Evolutionary conservation across 2,797 vertebrate species (phyloP), one percentile per base, ranked within the genome.

Genomic region (Bucorvus abyssinicus): DNA sequence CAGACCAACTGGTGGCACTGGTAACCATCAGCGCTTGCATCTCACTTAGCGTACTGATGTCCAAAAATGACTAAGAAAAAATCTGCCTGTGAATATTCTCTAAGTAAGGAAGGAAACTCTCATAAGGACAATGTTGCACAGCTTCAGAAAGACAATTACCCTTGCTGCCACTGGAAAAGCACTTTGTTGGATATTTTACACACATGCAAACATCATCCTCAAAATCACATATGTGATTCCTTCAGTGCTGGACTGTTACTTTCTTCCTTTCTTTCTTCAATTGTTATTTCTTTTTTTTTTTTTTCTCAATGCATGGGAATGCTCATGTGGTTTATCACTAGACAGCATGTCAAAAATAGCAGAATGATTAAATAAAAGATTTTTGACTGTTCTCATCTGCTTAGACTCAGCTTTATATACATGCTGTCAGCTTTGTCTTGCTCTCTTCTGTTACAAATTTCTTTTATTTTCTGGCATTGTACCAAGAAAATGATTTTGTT

Each of bases 361-460:
- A 59, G 60, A 95, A 84, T 44, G 77, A 82, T 94, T 96, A 93
- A 92, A 94, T 91, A 93, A 94, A 96, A 86, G 69, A 32, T 34
- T 88, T 93, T 50, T 94, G 67, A 96, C 55, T 63, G 63, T 70
- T 94, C 68, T 95, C 85, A 82, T 95, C 95, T 97, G 95, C 87
- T 96, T 84, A 96, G 70, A 45, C 89, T 95, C 89, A 91, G 82
- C 17, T 84, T 89, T 67, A 84, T 79, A 87, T 47, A 94, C 60
- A 86, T 4, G 6, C 56, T 95, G 87, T 93, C 94, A 91, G 36
- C 29, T 89, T 91, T 84, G 70, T 64, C 89, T 86, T 93, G 21
- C 9, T 52, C 74, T 84, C 44, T 81, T 87, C 87, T 69, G 61
- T 86, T 79, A 81, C 8, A 88, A 47, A 81, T 76, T 73, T 94